Evolutionary conservation across 2,888 invertebrate species (phyloP), one percentile per base, ranked within the genome.

Genomic region (Rhodophaea formosa): DNA sequence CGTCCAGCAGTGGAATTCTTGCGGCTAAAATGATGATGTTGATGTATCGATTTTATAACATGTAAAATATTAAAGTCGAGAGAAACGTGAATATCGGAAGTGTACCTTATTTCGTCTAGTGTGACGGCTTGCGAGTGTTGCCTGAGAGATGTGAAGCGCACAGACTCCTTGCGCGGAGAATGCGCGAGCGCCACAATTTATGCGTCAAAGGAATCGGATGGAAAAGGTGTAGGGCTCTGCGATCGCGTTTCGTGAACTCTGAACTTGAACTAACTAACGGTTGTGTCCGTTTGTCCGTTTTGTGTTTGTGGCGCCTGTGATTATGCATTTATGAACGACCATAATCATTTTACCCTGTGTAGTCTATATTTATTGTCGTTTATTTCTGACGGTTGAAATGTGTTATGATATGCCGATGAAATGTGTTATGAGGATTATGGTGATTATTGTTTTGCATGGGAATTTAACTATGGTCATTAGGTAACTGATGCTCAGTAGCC

Each of bases 111-210:
- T 10, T 10, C 10, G 35, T 8, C 51, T 10, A 17, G 51, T 63
- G 61, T 62, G 67, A 66, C 66, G 58, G 67, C 35, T 51, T 51
- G 16, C 7, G 51, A 39, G 39, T 39, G 39, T n/a, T n/a, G n/a
- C n/a, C n/a, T 39, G 39, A 39, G 39, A 39, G 35, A 51, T 35
- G 51, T 15, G 51, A 51, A 12, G 51, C 51, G 35, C 51, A 1
- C 35, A 10, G 51, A 39, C 35, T 51, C 49, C 35, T 16, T 35
- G 16, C 32, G 14, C 23, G 23, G 46, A 60, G 61, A 64, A 67
- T 67, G 69, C 65, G 67, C 70, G 67, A 71, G 71, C 69, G 66
- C 72, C 63, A 70, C 69, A 78, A 81, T 79, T 74, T 78, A 65
- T 70, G 65, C 71, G 74, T 77, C 75, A 72, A 68, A 71, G 62